Evolutionary conservation across 2,113 vertebrate genomes (phyloP).

Genomic region (Amazona vittata): DNA sequence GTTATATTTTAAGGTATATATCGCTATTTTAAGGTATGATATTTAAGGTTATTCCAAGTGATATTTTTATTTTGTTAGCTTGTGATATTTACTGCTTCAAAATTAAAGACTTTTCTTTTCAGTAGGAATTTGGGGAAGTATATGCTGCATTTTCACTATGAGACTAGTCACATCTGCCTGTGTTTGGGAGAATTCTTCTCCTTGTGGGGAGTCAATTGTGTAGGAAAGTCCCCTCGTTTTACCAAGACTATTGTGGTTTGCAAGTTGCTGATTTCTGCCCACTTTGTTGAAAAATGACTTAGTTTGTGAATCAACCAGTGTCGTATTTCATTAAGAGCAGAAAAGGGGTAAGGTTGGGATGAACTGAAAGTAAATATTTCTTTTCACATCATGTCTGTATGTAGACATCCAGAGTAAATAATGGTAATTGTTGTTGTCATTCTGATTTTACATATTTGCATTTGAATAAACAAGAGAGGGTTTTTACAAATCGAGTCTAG

Average conservation of each 20-base stretch:
- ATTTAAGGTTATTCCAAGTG: background rate
- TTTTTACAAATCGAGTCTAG: slow-evolving; percentile 6
- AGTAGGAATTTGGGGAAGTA: background rate
- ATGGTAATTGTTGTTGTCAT: slow-evolving; percentile 12
- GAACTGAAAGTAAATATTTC: background rate
- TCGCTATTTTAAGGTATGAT: background rate
- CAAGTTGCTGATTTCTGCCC: background rate
- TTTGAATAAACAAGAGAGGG: slow-evolving; percentile 22
- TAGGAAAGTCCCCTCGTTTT: background rate
- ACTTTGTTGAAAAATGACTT: background rate
- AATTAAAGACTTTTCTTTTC: background rate
- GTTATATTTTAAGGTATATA: background rate
- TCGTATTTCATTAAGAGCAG: background rate
- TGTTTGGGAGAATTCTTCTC: background rate
- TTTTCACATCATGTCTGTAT: background rate
- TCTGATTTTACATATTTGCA: slow-evolving; percentile 16
- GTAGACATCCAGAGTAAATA: background rate
- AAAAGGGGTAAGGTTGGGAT: background rate
- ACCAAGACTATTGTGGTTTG: background rate
- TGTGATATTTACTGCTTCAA: background rate
- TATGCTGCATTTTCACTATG: background rate
- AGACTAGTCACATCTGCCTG: background rate
- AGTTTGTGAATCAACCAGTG: background rate
- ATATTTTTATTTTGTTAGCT: background rate
- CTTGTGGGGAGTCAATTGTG: rapidly evolving